These are phyloP conservation scores for Gymnothorax javanicus DNA, from an alignment of 2,797 vertebrate species.

Conservation along the genomic window DNA sequence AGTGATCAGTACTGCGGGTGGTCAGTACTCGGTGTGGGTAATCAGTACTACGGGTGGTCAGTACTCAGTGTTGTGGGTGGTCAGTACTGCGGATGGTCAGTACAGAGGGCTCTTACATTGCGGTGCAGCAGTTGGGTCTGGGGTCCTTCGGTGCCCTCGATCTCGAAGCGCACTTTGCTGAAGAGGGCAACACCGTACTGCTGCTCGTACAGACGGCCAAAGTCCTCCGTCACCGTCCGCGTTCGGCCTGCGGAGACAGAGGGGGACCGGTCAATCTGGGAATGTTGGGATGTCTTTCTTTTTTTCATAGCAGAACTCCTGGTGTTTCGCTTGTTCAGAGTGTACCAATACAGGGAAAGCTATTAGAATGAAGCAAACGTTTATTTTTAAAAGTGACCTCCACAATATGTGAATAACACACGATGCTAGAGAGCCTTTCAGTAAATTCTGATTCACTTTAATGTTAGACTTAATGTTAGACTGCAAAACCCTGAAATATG, in stretches of 20 bases:
- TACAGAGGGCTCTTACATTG: constrained; percentile 74
- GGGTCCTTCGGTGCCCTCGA: constrained; percentile 80
- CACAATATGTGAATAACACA: neutral
- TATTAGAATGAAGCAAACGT: neutral
- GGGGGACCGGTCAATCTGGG: neutral
- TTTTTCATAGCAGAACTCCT: neutral
- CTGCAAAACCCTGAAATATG: neutral
- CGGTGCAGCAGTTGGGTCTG: constrained; percentile 92
- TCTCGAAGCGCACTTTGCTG: constrained; percentile 89
- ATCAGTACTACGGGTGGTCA: too few species aligned
- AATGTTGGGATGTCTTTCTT: neutral
- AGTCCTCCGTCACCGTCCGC: constrained; percentile 77
- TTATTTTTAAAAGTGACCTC: neutral
- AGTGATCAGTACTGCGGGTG: too few species aligned
- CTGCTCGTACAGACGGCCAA: constrained; percentile 78
- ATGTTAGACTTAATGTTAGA: neutral
- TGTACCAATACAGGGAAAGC: too few species aligned
- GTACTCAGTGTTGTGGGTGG: too few species aligned
- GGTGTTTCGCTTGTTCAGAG: neutral
- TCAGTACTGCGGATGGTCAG: neutral
- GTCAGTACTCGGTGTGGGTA: too few species aligned
- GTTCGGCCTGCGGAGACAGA: constrained; percentile 74
- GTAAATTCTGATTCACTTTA: neutral
- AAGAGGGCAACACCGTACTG: constrained; percentile 92
- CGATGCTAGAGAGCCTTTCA: neutral